Evolutionary conservation across 53 echinoderm and acorn worm genomes (phyloP), one percentile per base, ranked within the genome.

Genomic region (Zoroaster sp.): DNA sequence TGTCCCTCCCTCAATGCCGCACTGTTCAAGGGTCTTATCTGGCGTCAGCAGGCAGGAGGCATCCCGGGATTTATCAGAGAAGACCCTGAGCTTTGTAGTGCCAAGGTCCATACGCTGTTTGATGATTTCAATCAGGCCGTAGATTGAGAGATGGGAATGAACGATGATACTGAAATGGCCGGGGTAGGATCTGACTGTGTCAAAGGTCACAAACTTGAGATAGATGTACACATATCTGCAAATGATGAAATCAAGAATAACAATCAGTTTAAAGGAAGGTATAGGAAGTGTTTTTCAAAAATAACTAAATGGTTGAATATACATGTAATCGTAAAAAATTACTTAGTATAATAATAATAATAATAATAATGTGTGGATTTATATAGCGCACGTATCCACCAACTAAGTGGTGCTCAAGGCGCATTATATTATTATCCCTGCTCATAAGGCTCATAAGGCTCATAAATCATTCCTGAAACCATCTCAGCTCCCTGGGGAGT

Each of bases 171-270:
- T 93, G 74, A 97, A 95, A 53, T 97, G 97, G 12, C 97, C 97
- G 1, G 97, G 97, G 83, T 97, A 97, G 67, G 81, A 90, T 49
- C 94, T 90, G 23, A 97, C 63, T 32, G 76, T 92, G 69, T 97
- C 97, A 54, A 97, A 97, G 12, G 97, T 97, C 28, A 71, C 88
- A 72, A 95, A 92, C 42, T 91, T 92, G 71, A 97, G 91, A 39
- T 86, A 89, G 32, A 97, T 88, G 38, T 83, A 75, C n/a, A 97
- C 89, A 80, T 97, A 97, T 66, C 95, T 94, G 88, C 9, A 74
- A 20, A 18, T 30, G 13, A 33, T 32, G 20, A 21, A 77, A 25
- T 15, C 14, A 66, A 66, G 20, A 6, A 15, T 11, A 6, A 66
- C 14, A 14, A 14, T 21, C 4, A 28, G 74, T 35, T 25, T 14